Evolutionary conservation across 2,797 vertebrate species (phyloP).

Genomic region (Pseudocheirus occidentalis): DNA sequence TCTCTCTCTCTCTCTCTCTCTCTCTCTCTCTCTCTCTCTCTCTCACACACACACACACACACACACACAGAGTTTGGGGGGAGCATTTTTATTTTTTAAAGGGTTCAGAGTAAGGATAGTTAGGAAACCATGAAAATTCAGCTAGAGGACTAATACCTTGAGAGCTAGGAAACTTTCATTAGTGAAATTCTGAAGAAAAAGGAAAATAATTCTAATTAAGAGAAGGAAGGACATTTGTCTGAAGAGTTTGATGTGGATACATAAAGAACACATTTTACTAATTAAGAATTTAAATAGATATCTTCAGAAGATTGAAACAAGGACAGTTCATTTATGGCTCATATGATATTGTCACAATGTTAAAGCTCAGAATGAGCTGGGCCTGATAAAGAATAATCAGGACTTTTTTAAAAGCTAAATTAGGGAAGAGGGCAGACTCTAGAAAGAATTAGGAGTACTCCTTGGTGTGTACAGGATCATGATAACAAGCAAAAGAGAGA

Average conservation of each 20-base stretch:
- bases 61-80: neutral
- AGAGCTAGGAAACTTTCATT: neutral
- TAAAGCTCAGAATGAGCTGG: neutral
- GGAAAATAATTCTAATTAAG: neutral
- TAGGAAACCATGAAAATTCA: neutral
- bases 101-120: neutral
- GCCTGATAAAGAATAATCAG: neutral
- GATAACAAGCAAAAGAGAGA: neutral
- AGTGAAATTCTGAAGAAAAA: neutral
- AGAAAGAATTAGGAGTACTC: neutral
- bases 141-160: neutral
- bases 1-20: neutral
- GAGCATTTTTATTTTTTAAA: neutral
- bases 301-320: neutral
- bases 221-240: neutral
- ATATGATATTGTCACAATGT: neutral
- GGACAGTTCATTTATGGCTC: neutral
- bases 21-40: too few relatives aligned
- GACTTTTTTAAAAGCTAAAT: neutral
- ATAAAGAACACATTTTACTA: neutral
- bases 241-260: neutral
- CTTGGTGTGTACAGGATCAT: neutral
- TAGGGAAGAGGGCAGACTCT: neutral
- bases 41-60: too few relatives aligned
- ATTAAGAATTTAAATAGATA: neutral